phyloP scores from a whole-genome alignment of 2,797 vertebrate species.

The Hippocampus kuda region DNA sequence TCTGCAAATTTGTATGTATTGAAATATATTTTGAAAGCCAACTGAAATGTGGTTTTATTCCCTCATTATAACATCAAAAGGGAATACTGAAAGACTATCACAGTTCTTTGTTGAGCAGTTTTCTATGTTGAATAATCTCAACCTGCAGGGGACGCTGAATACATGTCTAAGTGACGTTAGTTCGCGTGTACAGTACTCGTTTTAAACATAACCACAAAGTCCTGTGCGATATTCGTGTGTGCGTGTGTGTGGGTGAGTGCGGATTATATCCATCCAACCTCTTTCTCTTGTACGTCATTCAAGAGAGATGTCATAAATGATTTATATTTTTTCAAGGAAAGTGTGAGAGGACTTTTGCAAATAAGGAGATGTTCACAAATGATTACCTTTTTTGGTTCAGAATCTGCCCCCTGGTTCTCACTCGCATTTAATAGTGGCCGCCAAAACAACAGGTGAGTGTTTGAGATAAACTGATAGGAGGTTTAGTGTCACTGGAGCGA shows the following conservation, averaged over 20 bases:
- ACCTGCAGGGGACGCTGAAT: slow-evolving; percentile 59
- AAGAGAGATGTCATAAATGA: slow-evolving; percentile 4
- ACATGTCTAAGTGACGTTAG: slow-evolving; percentile 7
- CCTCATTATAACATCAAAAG: no score
- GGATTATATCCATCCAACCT: background rate
- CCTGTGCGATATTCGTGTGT: no score
- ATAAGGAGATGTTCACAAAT: background rate
- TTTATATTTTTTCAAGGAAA: background rate
- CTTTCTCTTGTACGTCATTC: background rate
- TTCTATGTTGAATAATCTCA: slow-evolving; percentile 8
- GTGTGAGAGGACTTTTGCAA: background rate
- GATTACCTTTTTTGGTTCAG: background rate
- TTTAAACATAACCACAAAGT: slow-evolving; percentile 9
- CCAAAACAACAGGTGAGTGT: slow-evolving; percentile 20
- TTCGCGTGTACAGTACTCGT: background rate
- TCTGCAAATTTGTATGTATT: no score
- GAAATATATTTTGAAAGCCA: no score
- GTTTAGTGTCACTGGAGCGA: slow-evolving; percentile 18
- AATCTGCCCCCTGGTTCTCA: background rate
- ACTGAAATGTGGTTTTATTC: no score
- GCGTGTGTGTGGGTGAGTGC: background rate
- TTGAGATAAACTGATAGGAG: slow-evolving; percentile 15
- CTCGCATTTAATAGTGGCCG: slow-evolving; percentile 5
- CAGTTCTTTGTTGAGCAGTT: background rate
- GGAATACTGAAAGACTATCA: no score